phyloP scores from a whole-genome alignment of 2,797 vertebrate genomes.

The Galaxias olidus region DNA sequence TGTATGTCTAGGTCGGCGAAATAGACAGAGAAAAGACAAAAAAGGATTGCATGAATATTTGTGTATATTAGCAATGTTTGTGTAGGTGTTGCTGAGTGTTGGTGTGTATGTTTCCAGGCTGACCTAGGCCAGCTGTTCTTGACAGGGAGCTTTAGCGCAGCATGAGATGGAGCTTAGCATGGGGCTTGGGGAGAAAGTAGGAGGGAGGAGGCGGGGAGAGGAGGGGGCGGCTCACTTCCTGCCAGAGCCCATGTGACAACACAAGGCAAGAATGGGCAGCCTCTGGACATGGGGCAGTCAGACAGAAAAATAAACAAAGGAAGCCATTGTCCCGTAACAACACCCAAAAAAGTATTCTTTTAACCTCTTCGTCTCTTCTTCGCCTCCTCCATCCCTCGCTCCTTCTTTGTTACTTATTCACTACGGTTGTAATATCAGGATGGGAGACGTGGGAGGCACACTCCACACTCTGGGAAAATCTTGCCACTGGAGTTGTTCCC shows the following conservation, averaged over 20 bases:
- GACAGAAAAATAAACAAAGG: constrained; percentile 9
- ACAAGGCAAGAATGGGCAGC: constrained; percentile 17
- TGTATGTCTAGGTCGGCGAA: too few relatives aligned
- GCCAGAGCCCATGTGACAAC: constrained; percentile 31
- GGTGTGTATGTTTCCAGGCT: background rate
- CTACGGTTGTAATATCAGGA: too few relatives aligned
- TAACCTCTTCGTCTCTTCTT: constrained; percentile 6
- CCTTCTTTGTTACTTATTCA: too few relatives aligned
- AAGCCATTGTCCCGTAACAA: constrained; percentile 31
- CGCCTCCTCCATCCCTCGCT: constrained; percentile 20
- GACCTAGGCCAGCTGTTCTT: constrained; percentile 9
- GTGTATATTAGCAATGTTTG: background rate
- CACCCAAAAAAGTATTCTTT: constrained; percentile 10
- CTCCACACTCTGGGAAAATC: too few relatives aligned
- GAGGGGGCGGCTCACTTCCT: constrained; percentile 16
- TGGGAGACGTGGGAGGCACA: too few relatives aligned
- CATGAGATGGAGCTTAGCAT: constrained; percentile 1
- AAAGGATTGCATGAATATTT: too few relatives aligned
- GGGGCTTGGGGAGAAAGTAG: background rate
- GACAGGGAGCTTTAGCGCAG: constrained; percentile 17
- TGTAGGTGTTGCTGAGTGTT: constrained; percentile 1
- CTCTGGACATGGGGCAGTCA: constrained; percentile 12
- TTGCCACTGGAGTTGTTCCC: too few relatives aligned
- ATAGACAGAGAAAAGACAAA: too few relatives aligned
- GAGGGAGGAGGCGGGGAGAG: background rate